Percentiles rank a stretch among this genome's conserved stretches.
These are phyloP conservation scores for Metopolophium dirhodum DNA, from an alignment of 1,140 invertebrate species.

Conservation along the genomic window DNA sequence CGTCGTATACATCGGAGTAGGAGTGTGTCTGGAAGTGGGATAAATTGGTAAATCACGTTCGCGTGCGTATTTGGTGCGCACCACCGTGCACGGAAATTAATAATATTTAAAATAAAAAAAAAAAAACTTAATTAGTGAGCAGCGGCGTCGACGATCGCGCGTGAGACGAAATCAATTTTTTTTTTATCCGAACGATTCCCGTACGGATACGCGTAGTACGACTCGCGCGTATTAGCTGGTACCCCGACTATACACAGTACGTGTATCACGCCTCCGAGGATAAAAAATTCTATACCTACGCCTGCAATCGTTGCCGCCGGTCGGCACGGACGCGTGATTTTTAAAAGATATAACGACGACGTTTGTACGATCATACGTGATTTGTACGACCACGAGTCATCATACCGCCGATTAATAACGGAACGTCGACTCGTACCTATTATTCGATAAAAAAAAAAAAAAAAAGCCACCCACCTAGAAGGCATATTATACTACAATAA, in stretches of 20 bases:
- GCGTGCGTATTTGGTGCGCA: background rate
- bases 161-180: background rate
- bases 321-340: background rate
- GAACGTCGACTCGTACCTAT: background rate
- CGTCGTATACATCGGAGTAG: background rate
- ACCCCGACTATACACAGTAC: background rate
- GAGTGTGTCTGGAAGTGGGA: background rate
- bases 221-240: background rate
- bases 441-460: background rate
- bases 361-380: background rate
- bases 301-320: background rate
- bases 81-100: background rate
- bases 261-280: background rate
- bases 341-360: constrained; percentile 12
- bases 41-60: constrained; percentile 30
- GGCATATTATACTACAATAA: too few relatives aligned
- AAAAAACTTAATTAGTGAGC: background rate
- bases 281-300: background rate
- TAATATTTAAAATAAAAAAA: background rate
- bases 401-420: background rate
- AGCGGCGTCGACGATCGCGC: too few relatives aligned
- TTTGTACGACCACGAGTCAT: constrained; percentile 9
- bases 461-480: constrained; percentile 47
- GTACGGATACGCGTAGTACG: background rate
- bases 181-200: background rate